These are phyloP conservation scores for Bhutanitis thaidina DNA, from an alignment of 2,888 invertebrate species.

Conservation along the genomic window DNA sequence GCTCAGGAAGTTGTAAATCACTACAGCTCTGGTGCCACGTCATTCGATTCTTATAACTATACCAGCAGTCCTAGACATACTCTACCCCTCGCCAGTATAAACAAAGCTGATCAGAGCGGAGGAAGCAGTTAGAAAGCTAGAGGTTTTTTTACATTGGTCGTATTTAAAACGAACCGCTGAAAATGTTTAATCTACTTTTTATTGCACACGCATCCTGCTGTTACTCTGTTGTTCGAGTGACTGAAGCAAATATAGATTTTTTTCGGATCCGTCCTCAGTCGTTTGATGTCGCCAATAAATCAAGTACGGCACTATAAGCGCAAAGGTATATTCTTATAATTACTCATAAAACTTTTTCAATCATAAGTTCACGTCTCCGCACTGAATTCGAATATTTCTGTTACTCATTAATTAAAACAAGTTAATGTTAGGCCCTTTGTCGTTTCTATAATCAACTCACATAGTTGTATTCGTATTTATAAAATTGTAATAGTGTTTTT, in stretches of 20 bases:
- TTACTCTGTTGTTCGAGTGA: slow-evolving; percentile 34
- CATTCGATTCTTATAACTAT: slow-evolving; percentile 43
- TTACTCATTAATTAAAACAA: too few species aligned
- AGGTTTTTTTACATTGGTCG: slow-evolving; percentile 39
- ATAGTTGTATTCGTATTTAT: too few species aligned
- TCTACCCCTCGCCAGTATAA: slow-evolving; percentile 20
- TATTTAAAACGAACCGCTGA: slow-evolving; percentile 47
- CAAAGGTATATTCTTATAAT: slow-evolving; percentile 27
- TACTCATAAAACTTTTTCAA: slow-evolving; percentile 23
- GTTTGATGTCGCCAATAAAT: slow-evolving; percentile 45
- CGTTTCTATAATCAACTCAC: too few species aligned
- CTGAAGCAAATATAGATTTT: slow-evolving; percentile 35
- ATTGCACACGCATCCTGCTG: slow-evolving; percentile 60
- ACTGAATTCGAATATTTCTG: too few species aligned
- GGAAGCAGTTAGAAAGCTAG: slow-evolving; percentile 12
- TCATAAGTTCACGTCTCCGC: neutral
- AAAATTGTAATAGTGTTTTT: too few species aligned
- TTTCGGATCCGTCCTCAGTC: slow-evolving; percentile 28
- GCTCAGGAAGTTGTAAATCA: slow-evolving; percentile 74
- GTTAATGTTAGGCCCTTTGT: too few species aligned
- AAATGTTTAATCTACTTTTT: slow-evolving; percentile 63
- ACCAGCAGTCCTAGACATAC: slow-evolving; percentile 40
- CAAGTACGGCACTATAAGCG: slow-evolving; percentile 21
- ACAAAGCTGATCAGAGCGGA: slow-evolving; percentile 22
- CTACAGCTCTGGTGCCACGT: slow-evolving; percentile 43